Evolutionary conservation across 2,797 vertebrate species (phyloP).

Genomic region (Melanotaenia trifasciata): DNA sequence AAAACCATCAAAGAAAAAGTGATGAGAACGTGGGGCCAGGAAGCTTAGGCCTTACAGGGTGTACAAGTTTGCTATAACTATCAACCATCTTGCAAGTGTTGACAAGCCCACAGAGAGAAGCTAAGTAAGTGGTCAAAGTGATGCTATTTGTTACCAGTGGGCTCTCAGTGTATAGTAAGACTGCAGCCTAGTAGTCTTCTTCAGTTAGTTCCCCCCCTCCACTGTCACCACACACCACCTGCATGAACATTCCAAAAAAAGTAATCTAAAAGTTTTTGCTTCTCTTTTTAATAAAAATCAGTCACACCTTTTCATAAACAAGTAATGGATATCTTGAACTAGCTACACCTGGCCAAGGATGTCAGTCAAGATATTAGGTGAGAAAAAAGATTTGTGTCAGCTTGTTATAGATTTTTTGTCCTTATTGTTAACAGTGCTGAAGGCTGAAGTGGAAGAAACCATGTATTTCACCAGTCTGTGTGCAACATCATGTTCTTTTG

Average conservation of each 20-base stretch:
- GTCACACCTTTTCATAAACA: background rate
- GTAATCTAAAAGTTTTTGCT: background rate
- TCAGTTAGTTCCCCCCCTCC: background rate
- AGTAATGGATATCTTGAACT: background rate
- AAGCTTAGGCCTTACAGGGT: constrained; percentile 2
- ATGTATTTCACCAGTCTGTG: background rate
- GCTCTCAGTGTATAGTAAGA: constrained; percentile 4
- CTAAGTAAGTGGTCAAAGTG: background rate
- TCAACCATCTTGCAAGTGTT: background rate
- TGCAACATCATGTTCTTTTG: background rate
- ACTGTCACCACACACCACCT: too few relatives aligned
- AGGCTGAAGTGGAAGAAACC: background rate
- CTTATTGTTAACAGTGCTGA: background rate
- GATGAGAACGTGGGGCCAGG: constrained; percentile 1
- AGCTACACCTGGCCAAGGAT: background rate
- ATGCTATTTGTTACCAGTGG: constrained; percentile 2
- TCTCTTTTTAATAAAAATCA: background rate
- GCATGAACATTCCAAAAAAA: background rate
- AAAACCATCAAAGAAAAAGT: constrained; percentile 21
- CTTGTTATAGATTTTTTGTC: background rate
- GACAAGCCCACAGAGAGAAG: constrained; percentile 2
- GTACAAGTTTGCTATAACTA: background rate
- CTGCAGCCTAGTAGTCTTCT: background rate
- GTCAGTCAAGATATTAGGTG: background rate
- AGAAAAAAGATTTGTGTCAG: background rate